These are phyloP conservation scores for Epinotia demarniana DNA, from an alignment of 2,888 invertebrate species.

Conservation along the genomic window DNA sequence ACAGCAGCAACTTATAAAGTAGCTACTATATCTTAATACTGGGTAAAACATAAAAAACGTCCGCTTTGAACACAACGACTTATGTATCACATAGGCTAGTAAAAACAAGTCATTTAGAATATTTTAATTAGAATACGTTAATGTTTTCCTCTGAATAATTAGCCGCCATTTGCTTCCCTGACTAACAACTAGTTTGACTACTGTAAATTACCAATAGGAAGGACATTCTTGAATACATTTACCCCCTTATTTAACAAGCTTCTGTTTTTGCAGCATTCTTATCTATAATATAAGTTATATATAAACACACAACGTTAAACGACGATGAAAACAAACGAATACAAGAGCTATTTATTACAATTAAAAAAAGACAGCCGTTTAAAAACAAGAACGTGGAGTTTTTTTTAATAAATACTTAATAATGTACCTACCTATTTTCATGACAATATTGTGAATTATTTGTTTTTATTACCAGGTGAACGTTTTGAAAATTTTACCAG, in stretches of 20 bases:
- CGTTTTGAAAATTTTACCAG: no score
- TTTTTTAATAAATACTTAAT: no score
- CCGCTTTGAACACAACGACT: neutral
- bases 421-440: no score
- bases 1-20: no score
- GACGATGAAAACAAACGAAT: no score
- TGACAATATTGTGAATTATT: no score
- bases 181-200: constrained; percentile 42
- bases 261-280: neutral
- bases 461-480: no score
- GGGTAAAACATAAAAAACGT: neutral
- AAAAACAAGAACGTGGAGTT: no score
- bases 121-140: constrained; percentile 29
- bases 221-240: neutral
- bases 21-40: neutral
- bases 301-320: no score
- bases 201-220: constrained; percentile 16
- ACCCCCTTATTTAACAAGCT: neutral
- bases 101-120: constrained; percentile 32
- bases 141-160: constrained; percentile 26
- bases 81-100: constrained; percentile 11
- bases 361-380: no score
- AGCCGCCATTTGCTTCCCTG: constrained; percentile 39
- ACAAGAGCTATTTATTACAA: no score
- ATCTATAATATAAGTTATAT: no score